Base-by-base conservation (phyloP, 2,888 invertebrate genomes). In the Acleris sparsana region DNA sequence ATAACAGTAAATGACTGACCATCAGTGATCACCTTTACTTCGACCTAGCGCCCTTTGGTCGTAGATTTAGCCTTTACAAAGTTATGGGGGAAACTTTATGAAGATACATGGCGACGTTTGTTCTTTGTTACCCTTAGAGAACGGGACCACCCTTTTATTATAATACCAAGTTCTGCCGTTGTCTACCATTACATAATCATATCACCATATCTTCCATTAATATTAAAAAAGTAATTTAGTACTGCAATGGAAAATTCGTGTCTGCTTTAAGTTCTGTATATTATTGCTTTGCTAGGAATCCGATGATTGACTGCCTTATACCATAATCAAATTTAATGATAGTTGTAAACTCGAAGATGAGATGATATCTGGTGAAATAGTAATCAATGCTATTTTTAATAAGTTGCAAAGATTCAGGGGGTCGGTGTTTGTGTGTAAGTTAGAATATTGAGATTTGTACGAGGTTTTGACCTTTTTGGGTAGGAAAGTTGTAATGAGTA, bases 301-400 rank as follows among this genome's bases (percentile, higher is more conserved):
- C 20, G 5, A 20, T 20, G 17, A 22, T 13, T 39, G 53, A 46
- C 53, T 43, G 18, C 22, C 13, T 59, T 2, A 56, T 53, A 17
- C 39, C 39, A 39, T 39, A 39, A 39, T 13, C 13, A 9, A 13
- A 13, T 13, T 13, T 39, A 39, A 33, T 33, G 33, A 44, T n/a
- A 17, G 16, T 46, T n/a, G 7, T 46, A 5, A 44, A n/a, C 44
- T 44, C 4, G 2, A n/a, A 46, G 5, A 5, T 17, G 46, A 17
- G 7, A 46, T n/a, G n/a, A 44, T 7, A 2, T 46, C 46, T n/a
- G 46, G n/a, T 46, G 46, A 46, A 46, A n/a, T 46, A 49, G 60
- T 60, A 60, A 55, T 51, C 33, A 33, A 6, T 43, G 33, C 60
- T 60, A 60, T 65, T 56, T 65, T 61, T 51, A 17, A 49, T 56